Base-by-base conservation (phyloP, 2,888 invertebrate species). In the Pyralis farinalis region DNA sequence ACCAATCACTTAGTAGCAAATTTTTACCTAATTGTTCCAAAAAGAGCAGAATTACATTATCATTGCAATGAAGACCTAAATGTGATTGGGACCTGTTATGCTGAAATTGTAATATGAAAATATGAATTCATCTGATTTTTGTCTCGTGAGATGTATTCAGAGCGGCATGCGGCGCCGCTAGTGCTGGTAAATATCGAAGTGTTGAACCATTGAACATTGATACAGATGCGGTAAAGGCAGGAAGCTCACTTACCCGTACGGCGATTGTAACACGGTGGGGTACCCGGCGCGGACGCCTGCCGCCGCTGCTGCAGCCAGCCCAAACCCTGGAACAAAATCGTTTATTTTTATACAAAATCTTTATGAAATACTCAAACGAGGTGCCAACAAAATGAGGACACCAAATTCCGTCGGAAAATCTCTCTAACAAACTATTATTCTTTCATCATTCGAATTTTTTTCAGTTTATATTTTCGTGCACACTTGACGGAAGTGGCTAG, bases 231-330 rank as follows among this genome's bases (percentile, higher is more conserved):
- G 54, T 51, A 51, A 57, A 53, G 50, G 47, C 52, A 47, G 43
- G 10, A 20, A 44, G 44, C 44, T 46, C 16, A 94, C 96, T 95
- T 90, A 96, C 96, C 96, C 96, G 73, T 95, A 96, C 75, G 94
- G 96, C 54, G 95, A 91, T 45, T 93, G 95, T 63, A 96, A 88
- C 50, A 96, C 92, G 35, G 93, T 90, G 40, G 93, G 95, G 74
- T 95, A 96, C 51, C 95, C 95, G 11, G 95, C 91, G 54, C 95
- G 92, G 47, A 96, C 93, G 50, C 95, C 94, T 38, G 92, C 90
- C 51, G 94, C 93, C 30, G 87, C 85, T 31, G 85, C 87, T 31
- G 87, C 86, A 7, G 87, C 85, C 48, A 87, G 50, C 4, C 86
- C 83, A 49, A 87, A 87, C 43, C 86, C 86, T 86, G 82, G 39